Percentiles rank a stretch among this genome's conserved stretches.
Evolutionary conservation across 1,140 invertebrate genomes (phyloP).

Genomic region (Papilio helenus): DNA sequence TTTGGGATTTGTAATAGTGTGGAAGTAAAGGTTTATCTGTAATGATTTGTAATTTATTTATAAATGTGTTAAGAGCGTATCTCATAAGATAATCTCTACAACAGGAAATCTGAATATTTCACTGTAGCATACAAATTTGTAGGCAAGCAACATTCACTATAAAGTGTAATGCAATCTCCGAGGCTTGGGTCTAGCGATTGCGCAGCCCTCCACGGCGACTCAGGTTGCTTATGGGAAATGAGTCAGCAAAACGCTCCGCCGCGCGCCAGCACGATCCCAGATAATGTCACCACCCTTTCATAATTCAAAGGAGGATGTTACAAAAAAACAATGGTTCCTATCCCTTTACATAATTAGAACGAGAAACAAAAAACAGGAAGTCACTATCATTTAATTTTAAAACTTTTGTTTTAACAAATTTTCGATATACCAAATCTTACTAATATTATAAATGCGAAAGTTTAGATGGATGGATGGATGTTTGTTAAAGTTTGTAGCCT

Average conservation of each 20-base stretch:
- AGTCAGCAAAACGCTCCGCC: constrained; percentile 31
- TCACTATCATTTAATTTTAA: background rate
- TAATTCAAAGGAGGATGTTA: constrained; percentile 30
- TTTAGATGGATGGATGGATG: too few species aligned
- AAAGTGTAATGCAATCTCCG: constrained; percentile 37
- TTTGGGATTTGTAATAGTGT: background rate
- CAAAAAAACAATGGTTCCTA: constrained; percentile 19
- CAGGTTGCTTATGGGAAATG: constrained; percentile 36
- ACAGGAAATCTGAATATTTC: background rate
- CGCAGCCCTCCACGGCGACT: constrained; percentile 26
- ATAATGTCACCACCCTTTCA: constrained; percentile 36
- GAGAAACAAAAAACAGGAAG: constrained; percentile 20
- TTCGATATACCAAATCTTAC: too few species aligned
- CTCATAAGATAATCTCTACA: background rate
- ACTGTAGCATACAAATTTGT: background rate
- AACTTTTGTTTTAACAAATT: too few species aligned
- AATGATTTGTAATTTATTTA: background rate
- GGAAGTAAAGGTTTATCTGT: background rate
- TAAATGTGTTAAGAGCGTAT: background rate
- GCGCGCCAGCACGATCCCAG: constrained; percentile 27
- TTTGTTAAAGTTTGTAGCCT: too few species aligned
- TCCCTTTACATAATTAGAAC: constrained; percentile 22
- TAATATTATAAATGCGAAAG: background rate
- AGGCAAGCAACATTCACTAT: constrained; percentile 36
- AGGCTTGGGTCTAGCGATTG: constrained; percentile 28